Base-by-base conservation (phyloP, 92 coral and sea anemone species). In the Pocillopora meandrina region DNA sequence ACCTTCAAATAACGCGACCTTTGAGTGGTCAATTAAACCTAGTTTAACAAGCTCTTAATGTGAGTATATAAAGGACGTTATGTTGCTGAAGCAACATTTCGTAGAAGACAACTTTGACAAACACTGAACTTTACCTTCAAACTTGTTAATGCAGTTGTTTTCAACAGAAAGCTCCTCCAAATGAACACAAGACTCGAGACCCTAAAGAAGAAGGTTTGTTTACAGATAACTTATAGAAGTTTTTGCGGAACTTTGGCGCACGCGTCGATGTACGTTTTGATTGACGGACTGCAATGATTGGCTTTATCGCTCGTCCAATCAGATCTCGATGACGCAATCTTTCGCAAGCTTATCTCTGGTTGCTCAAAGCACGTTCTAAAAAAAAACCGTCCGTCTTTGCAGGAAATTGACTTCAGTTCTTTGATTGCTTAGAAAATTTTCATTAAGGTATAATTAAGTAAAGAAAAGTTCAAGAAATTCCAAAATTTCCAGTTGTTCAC, bases 121-220 rank as follows among this genome's bases (percentile, higher is more conserved):
- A 75, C 63, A 17, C 59, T 66, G 3, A 7, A 13, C 58, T 66
- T 85, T 82, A 96, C 98, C 98, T 86, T 96, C 98, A 83, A 96
- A 88, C 78, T 92, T 96, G 56, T 91, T 89, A 75, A 96, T 87
- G 57, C 98, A 96, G 86, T 96, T 96, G 55, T 95, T 89, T 64
- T 95, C 94, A 59, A 92, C 76, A 31, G 98, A 94, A 11, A 96
- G 89, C 72, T 96, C 98, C 79, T 96, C 96, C 23, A 96, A 75
- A 77, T 86, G 67, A 31, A 86, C 55, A 80, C 98, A 96, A 82
- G 88, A 63, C 8, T 96, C 98, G 42, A 96, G 87, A 60, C 98
- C 98, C 92, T 93, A 15, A 61, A 89, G 61, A 60, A 10, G 52
- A 68, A 17, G 55, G n/a, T 42, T 42, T 42, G 8, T 42, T 42